Evolutionary conservation across 1,140 invertebrate genomes (phyloP).

Genomic region (Drosophila navojoa): DNA sequence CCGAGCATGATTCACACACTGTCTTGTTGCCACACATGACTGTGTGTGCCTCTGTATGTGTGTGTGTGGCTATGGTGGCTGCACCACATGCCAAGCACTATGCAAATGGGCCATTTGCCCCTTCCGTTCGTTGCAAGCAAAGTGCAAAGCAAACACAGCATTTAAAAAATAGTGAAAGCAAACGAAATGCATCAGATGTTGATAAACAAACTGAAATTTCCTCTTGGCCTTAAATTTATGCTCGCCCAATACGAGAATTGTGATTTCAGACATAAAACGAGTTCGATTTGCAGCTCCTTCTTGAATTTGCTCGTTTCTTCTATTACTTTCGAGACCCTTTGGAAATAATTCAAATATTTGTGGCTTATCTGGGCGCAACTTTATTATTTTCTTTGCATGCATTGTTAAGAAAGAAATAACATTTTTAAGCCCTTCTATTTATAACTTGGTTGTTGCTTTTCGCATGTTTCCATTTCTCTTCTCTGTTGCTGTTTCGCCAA

Average conservation of each 20-base stretch:
- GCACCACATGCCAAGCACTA: conserved; percentile 67
- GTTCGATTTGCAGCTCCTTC: background rate
- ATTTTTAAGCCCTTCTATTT: conserved; percentile 39
- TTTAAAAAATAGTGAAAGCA: conserved; percentile 54
- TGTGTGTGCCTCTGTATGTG: conserved; percentile 18
- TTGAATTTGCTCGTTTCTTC: background rate
- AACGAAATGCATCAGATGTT: conserved; percentile 54
- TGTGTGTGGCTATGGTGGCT: conserved; percentile 32
- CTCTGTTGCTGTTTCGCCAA: background rate
- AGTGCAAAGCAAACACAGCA: conserved; percentile 71
- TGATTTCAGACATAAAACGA: background rate
- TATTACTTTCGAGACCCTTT: background rate
- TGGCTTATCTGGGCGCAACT: background rate
- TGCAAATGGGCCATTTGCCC: conserved; percentile 52
- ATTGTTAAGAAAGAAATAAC: conserved; percentile 17
- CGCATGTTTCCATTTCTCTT: background rate
- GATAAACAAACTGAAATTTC: conserved; percentile 51
- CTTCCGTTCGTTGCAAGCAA: conserved; percentile 45
- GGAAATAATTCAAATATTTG: conserved; percentile 11
- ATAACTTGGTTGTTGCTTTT: conserved; percentile 27
- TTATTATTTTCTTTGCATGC: conserved; percentile 31
- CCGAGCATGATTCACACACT: conserved; percentile 54
- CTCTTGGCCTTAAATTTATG: conserved; percentile 14
- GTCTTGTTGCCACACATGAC: conserved; percentile 5
- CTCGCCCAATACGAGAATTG: background rate